Base-by-base conservation (phyloP, 2,888 invertebrate species). In the Spialia ferax region DNA sequence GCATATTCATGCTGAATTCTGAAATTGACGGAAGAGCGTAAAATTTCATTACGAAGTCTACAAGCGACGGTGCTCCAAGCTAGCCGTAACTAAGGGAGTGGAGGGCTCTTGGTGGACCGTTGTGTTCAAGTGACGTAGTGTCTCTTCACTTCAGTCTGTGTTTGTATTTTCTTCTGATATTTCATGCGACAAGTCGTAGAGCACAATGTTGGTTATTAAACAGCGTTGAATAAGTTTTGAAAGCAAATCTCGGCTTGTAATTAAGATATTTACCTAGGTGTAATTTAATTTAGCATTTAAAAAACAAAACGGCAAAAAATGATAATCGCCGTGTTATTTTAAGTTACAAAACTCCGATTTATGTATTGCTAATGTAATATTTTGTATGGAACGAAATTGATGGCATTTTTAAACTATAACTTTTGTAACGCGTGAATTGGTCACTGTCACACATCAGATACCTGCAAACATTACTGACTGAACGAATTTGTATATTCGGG, bases 21-120 rank as follows among this genome's bases (percentile, higher is more conserved):
- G 11, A 48, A 48, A 48, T 48, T 48, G 48, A 48, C 20, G 20
- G 52, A 52, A 52, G n/a, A 52, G 26, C 26, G 52, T 45, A 18
- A 48, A 62, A 52, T 52, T 62, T 52, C 32, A 62, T 52, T 32
- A 22, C 52, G 11, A 52, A 62, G 32, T 62, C 52, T n/a, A 61
- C 50, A 35, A 32, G 52, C 62, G 62, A 62, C 52, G 52, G 50
- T 22, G 52, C 62, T 62, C 35, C 23, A 54, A 54, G 38, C 62
- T 63, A 63, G 52, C 62, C 62, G 54, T 63, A 63, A 55, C 63
- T 63, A 48, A 48, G 48, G 48, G 63, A 63, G 42, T 42, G 18
- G 38, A 63, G 63, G 20, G 42, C 38, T 26, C 55, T 63, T 56
- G 42, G 26, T 54, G 63, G 42, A 55, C 63, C 63, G 55, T 45